Base-by-base conservation (phyloP, 2,888 invertebrate species). In the Hesperia comma region DNA sequence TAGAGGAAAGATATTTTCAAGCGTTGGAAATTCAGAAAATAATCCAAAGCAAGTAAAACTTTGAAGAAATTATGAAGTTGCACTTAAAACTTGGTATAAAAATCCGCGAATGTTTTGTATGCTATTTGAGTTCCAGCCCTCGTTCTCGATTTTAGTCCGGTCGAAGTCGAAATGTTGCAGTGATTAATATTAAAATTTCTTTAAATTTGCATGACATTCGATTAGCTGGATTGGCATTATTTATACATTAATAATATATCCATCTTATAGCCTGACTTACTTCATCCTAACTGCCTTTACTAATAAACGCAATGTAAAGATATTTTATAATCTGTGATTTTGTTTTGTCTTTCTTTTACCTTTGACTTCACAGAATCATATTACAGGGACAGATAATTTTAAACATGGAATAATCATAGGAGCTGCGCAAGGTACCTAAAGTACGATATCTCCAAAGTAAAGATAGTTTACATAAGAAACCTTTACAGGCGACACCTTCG, bases 21-120 rank as follows among this genome's bases (percentile, higher is more conserved):
- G 46, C 17, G 51, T 40, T 14, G 57, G 40, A 51, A 43, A 64
- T 43, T 51, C 40, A 43, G 41, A 43, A 37, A 55, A 54, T 33
- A 33, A 40, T 49, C 56, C 21, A 40, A 32, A 33, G 57, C 43
- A 64, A 55, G 63, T 14, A 26, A 15, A 64, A 64, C 53, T 64
- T 64, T 58, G n/a, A 33, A 57, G 63, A 64, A 57, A 63, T 63
- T 46, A 56, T 37, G 37, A 33, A 58, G 51, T 26, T 40, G 51
- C 26, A 40, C 17, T 51, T 53, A 17, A 49, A 53, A 58, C 21
- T 63, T 57, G 49, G 19, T 26, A 32, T 41, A 10, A 62, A n/a
- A 8, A 15, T 61, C 6, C 2, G 26, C 53, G 26, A 61, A 61
- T 54, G 10, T 61, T 51, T 40, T n/a, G 21, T 61, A 15, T 53